phyloP scores from a whole-genome alignment of 2,113 vertebrate genomes.

The Neolamprologus longior region DNA sequence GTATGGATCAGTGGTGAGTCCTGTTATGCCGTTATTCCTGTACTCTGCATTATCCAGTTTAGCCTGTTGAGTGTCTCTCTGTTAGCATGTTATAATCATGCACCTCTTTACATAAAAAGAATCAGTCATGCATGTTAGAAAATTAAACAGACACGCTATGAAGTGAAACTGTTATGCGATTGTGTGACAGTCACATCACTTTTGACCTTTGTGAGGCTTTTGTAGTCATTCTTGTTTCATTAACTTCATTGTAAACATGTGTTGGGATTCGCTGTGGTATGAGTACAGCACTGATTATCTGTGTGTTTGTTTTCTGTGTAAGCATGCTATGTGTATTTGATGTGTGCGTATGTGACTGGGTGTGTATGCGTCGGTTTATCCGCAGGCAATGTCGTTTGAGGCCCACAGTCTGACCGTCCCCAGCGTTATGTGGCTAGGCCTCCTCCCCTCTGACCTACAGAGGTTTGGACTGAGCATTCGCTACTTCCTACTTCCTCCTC shows the following conservation, averaged over 20 bases:
- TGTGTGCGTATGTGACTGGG: neutral
- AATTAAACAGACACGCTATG: constrained; percentile 18
- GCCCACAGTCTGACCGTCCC: constrained; percentile 91
- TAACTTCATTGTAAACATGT: constrained; percentile 7
- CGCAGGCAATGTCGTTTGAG: constrained; percentile 95
- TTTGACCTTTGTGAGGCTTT: neutral
- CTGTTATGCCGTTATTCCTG: constrained; percentile 25
- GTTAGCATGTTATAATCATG: constrained; percentile 47
- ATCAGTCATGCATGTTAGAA: constrained; percentile 3
- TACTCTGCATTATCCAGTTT: constrained; percentile 25
- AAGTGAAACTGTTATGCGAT: constrained; percentile 10
- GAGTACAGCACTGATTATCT: neutral
- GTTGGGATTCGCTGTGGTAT: neutral
- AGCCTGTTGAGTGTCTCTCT: constrained; percentile 40
- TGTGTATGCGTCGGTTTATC: constrained; percentile 9
- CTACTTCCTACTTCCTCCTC: constrained; percentile 58
- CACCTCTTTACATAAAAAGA: constrained; percentile 15
- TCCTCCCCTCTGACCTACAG: constrained; percentile 92
- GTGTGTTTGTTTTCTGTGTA: constrained; percentile 2
- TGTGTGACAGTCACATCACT: neutral
- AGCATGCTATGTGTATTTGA: neutral
- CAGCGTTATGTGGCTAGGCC: constrained; percentile 90
- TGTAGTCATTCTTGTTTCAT: neutral
- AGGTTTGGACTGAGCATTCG: constrained; percentile 77
- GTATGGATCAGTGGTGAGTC: constrained; percentile 93